Evolutionary conservation across 2,888 invertebrate genomes (phyloP).

Genomic region (Carterocephalus palaemon): DNA sequence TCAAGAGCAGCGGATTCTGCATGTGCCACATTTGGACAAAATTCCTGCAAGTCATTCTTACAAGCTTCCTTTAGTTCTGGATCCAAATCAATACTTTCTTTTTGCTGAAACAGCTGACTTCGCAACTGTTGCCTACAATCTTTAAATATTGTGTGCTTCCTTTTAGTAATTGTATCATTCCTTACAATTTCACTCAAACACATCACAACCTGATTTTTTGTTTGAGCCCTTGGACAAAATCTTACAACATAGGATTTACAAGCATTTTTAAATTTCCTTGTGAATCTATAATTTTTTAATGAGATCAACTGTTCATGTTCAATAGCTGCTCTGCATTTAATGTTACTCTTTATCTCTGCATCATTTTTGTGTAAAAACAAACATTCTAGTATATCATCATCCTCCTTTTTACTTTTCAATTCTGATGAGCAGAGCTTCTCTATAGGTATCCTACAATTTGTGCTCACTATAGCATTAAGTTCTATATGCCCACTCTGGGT

Average conservation of each 20-base stretch:
- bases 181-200: slow-evolving; percentile 95
- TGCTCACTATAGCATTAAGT: slow-evolving; percentile 91
- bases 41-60: slow-evolving; percentile 84
- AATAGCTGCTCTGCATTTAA: slow-evolving; percentile 93
- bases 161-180: slow-evolving; percentile 89
- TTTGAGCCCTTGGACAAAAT: slow-evolving; percentile 83
- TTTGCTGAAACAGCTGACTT: slow-evolving; percentile 93
- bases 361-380: slow-evolving; percentile 95
- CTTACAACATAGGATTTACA: slow-evolving; percentile 89
- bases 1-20: slow-evolving; percentile 88
- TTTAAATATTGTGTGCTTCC: slow-evolving; percentile 88
- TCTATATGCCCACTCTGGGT: slow-evolving; percentile 92
- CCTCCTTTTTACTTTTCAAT: slow-evolving; percentile 84
- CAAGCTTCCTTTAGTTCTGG: slow-evolving; percentile 91
- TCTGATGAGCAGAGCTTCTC: slow-evolving; percentile 86
- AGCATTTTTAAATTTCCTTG: slow-evolving; percentile 95
- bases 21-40: slow-evolving; percentile 83
- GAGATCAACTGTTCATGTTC: slow-evolving; percentile 98
- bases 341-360: slow-evolving; percentile 85
- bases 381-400: slow-evolving; percentile 96
- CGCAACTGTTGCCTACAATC: slow-evolving; percentile 94
- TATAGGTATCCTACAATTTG: slow-evolving; percentile 89
- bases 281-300: slow-evolving; percentile 95
- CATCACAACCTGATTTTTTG: slow-evolving; percentile 87
- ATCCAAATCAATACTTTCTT: slow-evolving; percentile 92